Evolutionary conservation across 2,888 invertebrate genomes (phyloP), one percentile per base, ranked within the genome.

Genomic region (Drosophila paracracens): DNA sequence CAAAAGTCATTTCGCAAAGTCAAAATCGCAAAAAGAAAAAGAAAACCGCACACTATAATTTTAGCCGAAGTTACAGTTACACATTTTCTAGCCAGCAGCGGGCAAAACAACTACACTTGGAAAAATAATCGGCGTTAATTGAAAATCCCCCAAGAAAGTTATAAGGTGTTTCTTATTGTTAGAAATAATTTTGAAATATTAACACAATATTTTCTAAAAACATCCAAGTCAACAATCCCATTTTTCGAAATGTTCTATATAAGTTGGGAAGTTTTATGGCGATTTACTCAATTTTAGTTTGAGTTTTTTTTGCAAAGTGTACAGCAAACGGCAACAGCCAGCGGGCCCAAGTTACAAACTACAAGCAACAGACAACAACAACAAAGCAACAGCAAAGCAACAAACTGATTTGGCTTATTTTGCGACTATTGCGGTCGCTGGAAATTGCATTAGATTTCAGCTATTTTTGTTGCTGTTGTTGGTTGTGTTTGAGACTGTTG

Each of bases 1-100:
- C 75, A 84, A 87, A 89, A 84, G 81, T 86, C 85, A 90, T 83
- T 85, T 89, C 81, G 60, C 81, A 64, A 76, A 79, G 74, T 80
- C 74, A 54, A 56, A 80, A 73, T 64, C 70, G 60, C 65, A 71
- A 79, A 36, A 69, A 75, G 71, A 74, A 56, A 69, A 73, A 71
- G 62, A 71, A 81, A 79, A 74, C 82, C 87, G 78, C 78, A 87
- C 74, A 71, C 87, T 84, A 83, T 85, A 82, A 89, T 86, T 89
- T 46, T 79, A 50, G 79, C 76, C 56, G 68, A 80, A 83, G 79
- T 79, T 81, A 79, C 83, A 87, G 87, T 89, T 87, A 89, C 88
- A 89, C 79, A 79, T 82, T 82, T 25, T 77, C 50, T 69, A 70
- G 82, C 79, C 50, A 62, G 51, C 46, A 59, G 50, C 70, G 57